Conservation (phyloP, 1,140 invertebrate genomes). For the Drosophila nasuta region DNA sequence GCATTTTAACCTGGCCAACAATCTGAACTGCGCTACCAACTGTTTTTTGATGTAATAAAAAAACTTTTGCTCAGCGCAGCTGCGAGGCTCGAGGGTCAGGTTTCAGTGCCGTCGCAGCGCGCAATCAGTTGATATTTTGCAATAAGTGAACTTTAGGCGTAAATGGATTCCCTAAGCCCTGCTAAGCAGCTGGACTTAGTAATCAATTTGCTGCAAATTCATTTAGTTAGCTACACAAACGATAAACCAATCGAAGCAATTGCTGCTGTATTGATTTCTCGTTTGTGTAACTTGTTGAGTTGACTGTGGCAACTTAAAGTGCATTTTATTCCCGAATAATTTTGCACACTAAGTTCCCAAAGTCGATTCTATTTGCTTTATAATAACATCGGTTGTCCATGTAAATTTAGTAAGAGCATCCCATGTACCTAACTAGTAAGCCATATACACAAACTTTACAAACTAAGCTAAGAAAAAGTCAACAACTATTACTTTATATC, state of each 20-base stretch:
- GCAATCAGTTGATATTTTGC: constrained; percentile 47
- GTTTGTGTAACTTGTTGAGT: constrained; percentile 26
- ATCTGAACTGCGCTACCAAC: constrained; percentile 12
- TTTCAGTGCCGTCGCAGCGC: constrained; percentile 19
- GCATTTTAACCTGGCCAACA: constrained; percentile 9
- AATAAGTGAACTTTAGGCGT: constrained; percentile 29
- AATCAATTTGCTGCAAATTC: constrained; percentile 38
- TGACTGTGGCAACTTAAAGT: constrained; percentile 41
- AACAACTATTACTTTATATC: constrained; percentile 9
- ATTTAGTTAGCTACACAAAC: constrained; percentile 35
- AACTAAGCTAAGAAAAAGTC: constrained; percentile 8
- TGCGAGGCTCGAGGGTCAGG: not conserved
- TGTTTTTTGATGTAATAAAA: constrained; percentile 23
- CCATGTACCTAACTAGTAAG: constrained; percentile 65
- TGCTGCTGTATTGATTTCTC: constrained; percentile 44
- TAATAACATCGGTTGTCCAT: constrained; percentile 66
- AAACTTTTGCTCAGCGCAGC: constrained; percentile 17
- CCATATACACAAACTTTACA: constrained; percentile 31
- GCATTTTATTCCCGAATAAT: constrained; percentile 14
- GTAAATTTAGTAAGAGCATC: constrained; percentile 55
- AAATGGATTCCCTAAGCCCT: constrained; percentile 35
- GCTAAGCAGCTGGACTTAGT: constrained; percentile 17
- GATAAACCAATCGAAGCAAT: constrained; percentile 24
- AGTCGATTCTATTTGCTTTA: constrained; percentile 33
- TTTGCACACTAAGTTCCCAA: constrained; percentile 15